A percentile compares a stretch with the other conserved stretches of the same genome.
Evolutionary conservation across 2,797 vertebrate species (phyloP).

Genomic region (Poecilia velifera): DNA sequence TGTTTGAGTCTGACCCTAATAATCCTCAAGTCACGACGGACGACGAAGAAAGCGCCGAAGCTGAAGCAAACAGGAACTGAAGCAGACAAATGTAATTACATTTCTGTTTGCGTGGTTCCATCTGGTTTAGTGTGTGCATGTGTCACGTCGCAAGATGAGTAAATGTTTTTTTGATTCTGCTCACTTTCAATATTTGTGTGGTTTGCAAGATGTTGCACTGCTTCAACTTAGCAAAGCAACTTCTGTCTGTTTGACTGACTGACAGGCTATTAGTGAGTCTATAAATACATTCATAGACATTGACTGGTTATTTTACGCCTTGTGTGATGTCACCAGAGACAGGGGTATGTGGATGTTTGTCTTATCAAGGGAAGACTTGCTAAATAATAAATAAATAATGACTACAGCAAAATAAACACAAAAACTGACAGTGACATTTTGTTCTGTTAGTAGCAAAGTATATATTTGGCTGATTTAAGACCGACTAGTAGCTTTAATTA

Average conservation of each 20-base stretch:
- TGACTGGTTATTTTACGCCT: background rate
- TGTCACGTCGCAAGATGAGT: background rate
- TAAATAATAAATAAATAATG: background rate
- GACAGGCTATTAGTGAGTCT: background rate
- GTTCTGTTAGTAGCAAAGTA: background rate
- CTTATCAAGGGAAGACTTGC: background rate
- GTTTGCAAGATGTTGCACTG: background rate
- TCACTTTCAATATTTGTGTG: background rate
- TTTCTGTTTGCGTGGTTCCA: background rate
- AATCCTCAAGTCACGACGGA: background rate
- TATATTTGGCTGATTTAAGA: background rate
- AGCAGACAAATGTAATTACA: background rate
- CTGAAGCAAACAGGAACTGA: background rate
- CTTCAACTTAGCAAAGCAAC: background rate
- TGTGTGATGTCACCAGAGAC: background rate
- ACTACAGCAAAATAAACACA: background rate
- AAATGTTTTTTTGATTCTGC: background rate
- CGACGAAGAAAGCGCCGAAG: background rate
- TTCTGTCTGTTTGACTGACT: background rate
- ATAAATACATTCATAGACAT: background rate
- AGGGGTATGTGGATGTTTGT: background rate
- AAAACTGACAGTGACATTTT: background rate
- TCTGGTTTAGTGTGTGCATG: too few species aligned
- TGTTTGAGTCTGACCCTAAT: background rate
- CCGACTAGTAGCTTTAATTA: background rate